A percentile compares a stretch with the other conserved stretches of the same genome.
These are phyloP conservation scores for Malthinus flaveolus DNA, from an alignment of 2,888 invertebrate genomes.

Conservation along the genomic window DNA sequence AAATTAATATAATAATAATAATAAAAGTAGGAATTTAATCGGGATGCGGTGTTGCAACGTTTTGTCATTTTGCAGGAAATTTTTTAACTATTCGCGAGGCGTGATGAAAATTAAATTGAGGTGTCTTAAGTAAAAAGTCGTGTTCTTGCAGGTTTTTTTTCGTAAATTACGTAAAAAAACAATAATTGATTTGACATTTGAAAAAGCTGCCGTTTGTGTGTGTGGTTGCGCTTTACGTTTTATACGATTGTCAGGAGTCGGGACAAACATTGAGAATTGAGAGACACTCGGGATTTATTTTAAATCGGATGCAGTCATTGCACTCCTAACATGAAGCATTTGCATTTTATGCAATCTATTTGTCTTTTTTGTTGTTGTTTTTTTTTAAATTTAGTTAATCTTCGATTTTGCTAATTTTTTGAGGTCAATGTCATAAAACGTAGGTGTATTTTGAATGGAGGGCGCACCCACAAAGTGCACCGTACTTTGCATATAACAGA, in stretches of 20 bases:
- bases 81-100: not conserved
- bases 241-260: slow-evolving; percentile 15
- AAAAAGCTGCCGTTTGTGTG: slow-evolving; percentile 28
- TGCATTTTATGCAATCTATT: too few relatives aligned
- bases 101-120: slow-evolving; percentile 6
- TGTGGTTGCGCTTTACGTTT: not conserved
- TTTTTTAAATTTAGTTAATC: too few relatives aligned
- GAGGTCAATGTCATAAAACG: slow-evolving; percentile 31
- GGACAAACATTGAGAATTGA: slow-evolving; percentile 4
- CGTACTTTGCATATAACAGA: slow-evolving; percentile 30
- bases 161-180: slow-evolving; percentile 16
- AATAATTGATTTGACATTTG: slow-evolving; percentile 40
- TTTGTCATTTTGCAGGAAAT: not conserved
- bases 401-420: slow-evolving; percentile 11
- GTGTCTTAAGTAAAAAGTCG: slow-evolving; percentile 37
- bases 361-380: too few relatives aligned
- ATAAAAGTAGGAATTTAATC: too few relatives aligned
- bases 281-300: slow-evolving; percentile 24
- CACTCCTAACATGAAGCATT: slow-evolving; percentile 15
- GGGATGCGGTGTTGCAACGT: not conserved
- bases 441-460: slow-evolving; percentile 28
- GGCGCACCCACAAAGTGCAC: slow-evolving; percentile 31
- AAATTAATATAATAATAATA: too few relatives aligned
- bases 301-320: slow-evolving; percentile 33
- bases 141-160: slow-evolving; percentile 32